Percentiles rank a stretch among this genome's conserved stretches.
Conservation (phyloP, 1,140 invertebrate species). For the Micrasema minimum region DNA sequence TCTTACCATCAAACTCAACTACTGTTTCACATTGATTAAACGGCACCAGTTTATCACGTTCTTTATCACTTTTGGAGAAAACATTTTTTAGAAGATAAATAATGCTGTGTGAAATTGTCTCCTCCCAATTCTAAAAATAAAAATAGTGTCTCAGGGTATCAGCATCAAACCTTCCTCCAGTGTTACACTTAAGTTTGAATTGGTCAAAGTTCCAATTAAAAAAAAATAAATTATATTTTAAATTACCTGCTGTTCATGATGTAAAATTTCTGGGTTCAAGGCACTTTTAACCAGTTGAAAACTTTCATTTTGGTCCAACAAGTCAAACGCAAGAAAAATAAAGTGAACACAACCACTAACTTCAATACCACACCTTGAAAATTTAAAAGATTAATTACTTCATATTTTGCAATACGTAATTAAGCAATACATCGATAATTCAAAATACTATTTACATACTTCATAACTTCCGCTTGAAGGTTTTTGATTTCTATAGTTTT, state of each 20-base stretch:
- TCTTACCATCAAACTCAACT: slow-evolving; percentile 40
- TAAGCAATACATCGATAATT: too few relatives aligned
- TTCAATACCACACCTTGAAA: slow-evolving; percentile 54
- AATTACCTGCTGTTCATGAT: slow-evolving; percentile 43
- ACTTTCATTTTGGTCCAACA: slow-evolving; percentile 39
- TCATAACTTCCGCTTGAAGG: slow-evolving; percentile 56
- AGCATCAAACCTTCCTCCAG: not conserved
- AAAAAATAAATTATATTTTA: too few relatives aligned
- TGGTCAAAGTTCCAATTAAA: too few relatives aligned
- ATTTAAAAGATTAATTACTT: slow-evolving; percentile 1
- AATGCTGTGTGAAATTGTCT: slow-evolving; percentile 67
- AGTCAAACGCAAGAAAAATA: slow-evolving; percentile 34
- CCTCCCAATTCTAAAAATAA: slow-evolving; percentile 70
- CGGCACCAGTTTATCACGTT: slow-evolving; percentile 53
- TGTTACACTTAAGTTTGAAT: not conserved
- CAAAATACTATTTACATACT: slow-evolving; percentile 17
- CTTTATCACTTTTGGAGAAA: slow-evolving; percentile 64
- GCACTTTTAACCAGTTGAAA: slow-evolving; percentile 30
- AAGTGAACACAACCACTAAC: slow-evolving; percentile 47
- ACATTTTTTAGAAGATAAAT: slow-evolving; percentile 67
- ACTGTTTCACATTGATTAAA: slow-evolving; percentile 37
- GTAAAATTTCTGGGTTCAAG: slow-evolving; percentile 25
- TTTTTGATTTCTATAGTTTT: slow-evolving; percentile 64
- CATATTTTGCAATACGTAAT: too few relatives aligned
- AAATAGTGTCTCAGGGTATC: not conserved